These are phyloP conservation scores for Nansenia antarctica DNA, from an alignment of 2,113 vertebrate genomes.

Conservation along the genomic window DNA sequence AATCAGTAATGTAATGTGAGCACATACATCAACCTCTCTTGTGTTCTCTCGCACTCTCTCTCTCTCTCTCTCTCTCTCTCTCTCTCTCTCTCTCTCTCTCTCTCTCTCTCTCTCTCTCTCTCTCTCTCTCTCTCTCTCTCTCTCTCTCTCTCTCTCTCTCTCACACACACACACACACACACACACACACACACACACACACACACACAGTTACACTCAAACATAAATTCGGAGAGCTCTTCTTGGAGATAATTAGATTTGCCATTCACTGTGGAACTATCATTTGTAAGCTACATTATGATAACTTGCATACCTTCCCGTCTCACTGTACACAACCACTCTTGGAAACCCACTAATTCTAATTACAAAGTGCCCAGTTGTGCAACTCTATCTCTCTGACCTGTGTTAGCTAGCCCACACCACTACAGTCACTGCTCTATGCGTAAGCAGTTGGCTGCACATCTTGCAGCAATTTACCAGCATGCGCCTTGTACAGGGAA, in stretches of 20 bases:
- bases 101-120: no score
- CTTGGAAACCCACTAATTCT: slow-evolving; percentile 15
- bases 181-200: background rate
- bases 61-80: no score
- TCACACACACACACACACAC: no score
- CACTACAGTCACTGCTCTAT: background rate
- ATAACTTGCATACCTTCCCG: background rate
- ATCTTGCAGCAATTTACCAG: slow-evolving; percentile 14
- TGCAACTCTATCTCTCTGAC: slow-evolving; percentile 53
- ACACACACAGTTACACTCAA: background rate
- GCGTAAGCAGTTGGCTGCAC: background rate
- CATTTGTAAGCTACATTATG: background rate
- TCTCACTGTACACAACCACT: slow-evolving; percentile 7
- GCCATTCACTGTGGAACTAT: background rate
- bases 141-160: no score
- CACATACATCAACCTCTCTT: no score
- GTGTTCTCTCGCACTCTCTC: no score
- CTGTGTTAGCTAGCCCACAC: slow-evolving; percentile 25
- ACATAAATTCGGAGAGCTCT: background rate
- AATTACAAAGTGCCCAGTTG: slow-evolving; percentile 27
- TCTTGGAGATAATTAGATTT: background rate
- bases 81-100: no score
- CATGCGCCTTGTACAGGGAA: background rate
- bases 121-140: no score
- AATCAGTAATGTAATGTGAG: background rate